Evolutionary conservation across 2,113 vertebrate genomes (phyloP), one percentile per base, ranked within the genome.

Genomic region (Tenebrosternarchus preto): DNA sequence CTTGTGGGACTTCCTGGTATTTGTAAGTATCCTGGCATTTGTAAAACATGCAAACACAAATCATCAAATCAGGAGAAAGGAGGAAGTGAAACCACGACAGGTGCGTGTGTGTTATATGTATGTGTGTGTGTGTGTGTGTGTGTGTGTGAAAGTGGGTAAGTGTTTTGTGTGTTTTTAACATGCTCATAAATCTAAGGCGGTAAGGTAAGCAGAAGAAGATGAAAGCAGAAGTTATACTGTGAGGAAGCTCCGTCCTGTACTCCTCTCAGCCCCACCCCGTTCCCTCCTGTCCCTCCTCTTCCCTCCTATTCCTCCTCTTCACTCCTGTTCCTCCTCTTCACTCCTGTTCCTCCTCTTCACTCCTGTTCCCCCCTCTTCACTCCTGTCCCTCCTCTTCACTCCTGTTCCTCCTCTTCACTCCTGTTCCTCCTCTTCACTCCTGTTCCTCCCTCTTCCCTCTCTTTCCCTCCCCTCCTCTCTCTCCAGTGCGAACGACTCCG

Each of bases 21-120:
- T 33, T 66, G 57, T 36, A 36, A 5, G 29, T 29, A 66, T n/a
- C n/a, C n/a, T n/a, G 20, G 68, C 77, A 61, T 79, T n/a, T n/a
- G n/a, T n/a, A n/a, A 80, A 77, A 73, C 68, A 70, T 73, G 87
- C 90, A 93, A 93, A 93, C 91, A 90, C 24, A 86, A 91, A 86
- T 93, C 75, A 29, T 33, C 71, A 59, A 17, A 5, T 33, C 29
- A 61, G 63, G 25, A 73, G 11, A 20, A n/a, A 80, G 70, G 29
- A n/a, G 78, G 78, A 80, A 80, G 78, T 73, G 78, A 80, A 66
- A 33, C 64, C 46, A 73, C n/a, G 59, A 64, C 70, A 73, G 78
- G 70, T 80, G 78, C 66, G 70, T 73, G 57, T 63, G 36, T 59
- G 64, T n/a, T 56, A 53, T 73, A 15, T 24, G 66, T 68, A 33